These are phyloP conservation scores for Oligia latruncula DNA, from an alignment of 2,888 invertebrate genomes.

Conservation along the genomic window DNA sequence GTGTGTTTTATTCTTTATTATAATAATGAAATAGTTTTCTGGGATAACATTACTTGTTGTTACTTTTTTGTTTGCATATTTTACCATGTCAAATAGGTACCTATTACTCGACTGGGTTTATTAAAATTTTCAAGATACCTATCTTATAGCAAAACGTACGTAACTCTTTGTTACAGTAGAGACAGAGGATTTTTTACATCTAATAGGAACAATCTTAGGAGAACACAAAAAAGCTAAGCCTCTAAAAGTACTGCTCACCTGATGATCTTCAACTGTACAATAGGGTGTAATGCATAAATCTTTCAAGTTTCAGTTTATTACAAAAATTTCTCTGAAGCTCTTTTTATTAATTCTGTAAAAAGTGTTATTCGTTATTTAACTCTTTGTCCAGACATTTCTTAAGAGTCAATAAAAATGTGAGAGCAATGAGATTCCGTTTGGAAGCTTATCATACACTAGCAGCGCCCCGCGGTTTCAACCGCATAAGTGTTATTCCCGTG, in stretches of 20 bases:
- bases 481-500: too few relatives aligned
- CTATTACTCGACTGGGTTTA: neutral
- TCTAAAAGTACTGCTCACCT: neutral
- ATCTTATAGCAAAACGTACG: too few relatives aligned
- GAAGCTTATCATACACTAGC: too few relatives aligned
- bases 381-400: constrained; percentile 14
- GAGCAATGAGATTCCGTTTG: neutral
- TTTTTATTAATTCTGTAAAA: too few relatives aligned
- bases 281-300: too few relatives aligned
- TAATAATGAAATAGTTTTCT: constrained; percentile 16
- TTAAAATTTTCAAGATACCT: neutral
- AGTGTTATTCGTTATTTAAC: too few relatives aligned
- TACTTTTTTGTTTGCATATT: constrained; percentile 6
- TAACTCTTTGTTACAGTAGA: neutral
- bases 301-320: too few relatives aligned
- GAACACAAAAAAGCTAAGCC: neutral
- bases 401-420: constrained; percentile 4
- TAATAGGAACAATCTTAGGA: neutral
- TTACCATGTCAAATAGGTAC: neutral
- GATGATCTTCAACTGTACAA: too few relatives aligned
- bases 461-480: too few relatives aligned
- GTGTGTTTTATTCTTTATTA: constrained; percentile 17
- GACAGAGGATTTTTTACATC: neutral
- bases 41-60: neutral
- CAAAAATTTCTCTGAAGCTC: too few relatives aligned